Evolutionary conservation across 1,140 invertebrate species (phyloP).

Genomic region (Leptopilina boulardi): DNA sequence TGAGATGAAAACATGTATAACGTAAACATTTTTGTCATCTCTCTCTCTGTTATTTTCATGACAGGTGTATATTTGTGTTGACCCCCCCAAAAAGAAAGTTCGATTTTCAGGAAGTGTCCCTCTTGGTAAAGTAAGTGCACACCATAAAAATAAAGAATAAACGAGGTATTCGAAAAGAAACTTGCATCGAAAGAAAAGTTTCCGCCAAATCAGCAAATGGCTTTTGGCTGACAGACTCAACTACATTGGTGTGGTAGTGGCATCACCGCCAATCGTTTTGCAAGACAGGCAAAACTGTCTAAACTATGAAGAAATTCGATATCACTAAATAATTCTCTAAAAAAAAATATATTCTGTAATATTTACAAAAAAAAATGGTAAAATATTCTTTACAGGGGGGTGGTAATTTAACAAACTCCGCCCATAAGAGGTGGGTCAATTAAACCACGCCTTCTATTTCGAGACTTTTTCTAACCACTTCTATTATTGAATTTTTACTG

Average conservation of each 20-base stretch:
- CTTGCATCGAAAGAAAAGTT: slow-evolving; percentile 30
- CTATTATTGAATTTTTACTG: too few species aligned
- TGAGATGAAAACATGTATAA: not conserved
- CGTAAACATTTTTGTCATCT: not conserved
- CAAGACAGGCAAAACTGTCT: not conserved
- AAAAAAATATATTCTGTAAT: too few species aligned
- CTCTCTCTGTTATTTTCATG: not conserved
- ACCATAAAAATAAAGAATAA: slow-evolving; percentile 8
- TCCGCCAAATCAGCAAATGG: slow-evolving; percentile 28
- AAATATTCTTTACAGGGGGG: too few species aligned
- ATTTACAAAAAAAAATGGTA: too few species aligned
- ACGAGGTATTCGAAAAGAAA: not conserved
- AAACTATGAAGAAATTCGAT: not conserved
- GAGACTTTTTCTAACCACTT: too few species aligned
- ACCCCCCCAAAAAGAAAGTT: not conserved
- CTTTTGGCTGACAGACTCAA: slow-evolving; percentile 27
- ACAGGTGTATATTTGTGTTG: not conserved
- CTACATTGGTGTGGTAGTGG: not conserved
- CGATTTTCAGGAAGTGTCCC: not conserved
- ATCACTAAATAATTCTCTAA: too few species aligned
- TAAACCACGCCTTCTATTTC: too few species aligned
- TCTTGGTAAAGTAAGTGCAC: not conserved
- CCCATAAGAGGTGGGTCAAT: too few species aligned
- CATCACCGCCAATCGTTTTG: slow-evolving; percentile 11
- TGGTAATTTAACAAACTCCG: too few species aligned